Evolutionary conservation across 1,140 invertebrate species (phyloP), one percentile per base, ranked within the genome.

Genomic region (Heliconius hewitsoni): DNA sequence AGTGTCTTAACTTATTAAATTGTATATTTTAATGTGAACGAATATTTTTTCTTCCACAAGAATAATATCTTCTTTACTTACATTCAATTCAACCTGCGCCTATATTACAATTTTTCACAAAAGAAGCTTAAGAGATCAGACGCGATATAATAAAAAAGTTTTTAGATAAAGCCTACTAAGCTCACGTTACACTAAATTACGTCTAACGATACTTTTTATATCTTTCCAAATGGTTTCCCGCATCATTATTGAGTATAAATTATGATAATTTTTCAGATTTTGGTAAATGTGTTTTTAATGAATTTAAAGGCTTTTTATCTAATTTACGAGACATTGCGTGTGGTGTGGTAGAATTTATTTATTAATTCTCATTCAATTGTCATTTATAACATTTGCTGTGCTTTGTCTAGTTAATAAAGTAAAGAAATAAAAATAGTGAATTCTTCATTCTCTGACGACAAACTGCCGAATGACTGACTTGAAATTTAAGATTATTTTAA

Each of bases 201-300:
- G 55, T 57, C 55, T 57, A 50, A 50, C 37, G 19, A 42, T 52
- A 52, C 72, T 52, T 73, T 72, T 57, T 57, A 57, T 46, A 73
- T 46, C 72, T 73, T 73, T 18, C 42, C 6, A 73, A 73, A 73
- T 50, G 72, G 72, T 30, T 73, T 42, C 46, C 16, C 27, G 11
- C n/a, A 3, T 27, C 39, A 73, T 73, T 23, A 73, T 57, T 3
- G 55, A 57, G 1, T 23, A n/a, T 57, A 57, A 57, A 57, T 57
- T n/a, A 57, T 57, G n/a, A 57, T 57, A 52, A 52, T 52, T 52
- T 52, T 18, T 19, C 50, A 19, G 16, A 19, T 52, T 52, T 52
- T 52, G 50, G 16, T 52, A 19, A 19, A 19, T 52, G 50, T 52
- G 19, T 19, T 52, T 18, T 52, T 52, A 19, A 52, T 18, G 50